Evolutionary conservation across 1,140 invertebrate genomes (phyloP).

Genomic region (Lasaia peninsularis): DNA sequence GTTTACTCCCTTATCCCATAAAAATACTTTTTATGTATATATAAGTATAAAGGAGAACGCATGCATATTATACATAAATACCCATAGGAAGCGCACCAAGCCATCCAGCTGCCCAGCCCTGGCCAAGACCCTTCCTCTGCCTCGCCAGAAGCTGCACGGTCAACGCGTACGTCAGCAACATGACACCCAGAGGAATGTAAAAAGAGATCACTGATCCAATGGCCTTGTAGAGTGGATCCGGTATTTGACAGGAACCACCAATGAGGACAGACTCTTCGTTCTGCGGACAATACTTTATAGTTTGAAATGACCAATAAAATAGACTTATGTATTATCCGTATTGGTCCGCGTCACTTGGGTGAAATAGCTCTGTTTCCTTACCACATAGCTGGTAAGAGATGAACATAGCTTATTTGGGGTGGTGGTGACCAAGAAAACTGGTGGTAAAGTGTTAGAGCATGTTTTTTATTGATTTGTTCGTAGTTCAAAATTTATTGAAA

Average conservation of each 20-base stretch:
- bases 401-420: too few relatives aligned
- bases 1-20: too few relatives aligned
- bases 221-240: constrained; percentile 92
- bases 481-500: too few relatives aligned
- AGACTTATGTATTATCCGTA: too few relatives aligned
- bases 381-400: too few relatives aligned
- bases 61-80: constrained; percentile 49
- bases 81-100: constrained; percentile 76
- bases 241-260: constrained; percentile 89
- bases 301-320: too few relatives aligned
- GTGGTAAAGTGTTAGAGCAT: too few relatives aligned
- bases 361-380: too few relatives aligned
- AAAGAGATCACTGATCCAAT: constrained; percentile 97
- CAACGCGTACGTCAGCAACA: constrained; percentile 94
- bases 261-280: constrained; percentile 88
- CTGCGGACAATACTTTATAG: constrained; percentile 59
- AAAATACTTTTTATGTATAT: too few relatives aligned
- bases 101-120: constrained; percentile 79
- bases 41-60: background rate
- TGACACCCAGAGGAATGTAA: constrained; percentile 95
- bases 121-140: constrained; percentile 85
- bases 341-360: too few relatives aligned
- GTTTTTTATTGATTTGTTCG: too few relatives aligned
- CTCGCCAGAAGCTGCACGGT: constrained; percentile 90
- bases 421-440: too few relatives aligned